Percentiles rank a stretch among this genome's conserved stretches.
Evolutionary conservation across 1,140 invertebrate genomes (phyloP).

Genomic region (Conus betulinus): DNA sequence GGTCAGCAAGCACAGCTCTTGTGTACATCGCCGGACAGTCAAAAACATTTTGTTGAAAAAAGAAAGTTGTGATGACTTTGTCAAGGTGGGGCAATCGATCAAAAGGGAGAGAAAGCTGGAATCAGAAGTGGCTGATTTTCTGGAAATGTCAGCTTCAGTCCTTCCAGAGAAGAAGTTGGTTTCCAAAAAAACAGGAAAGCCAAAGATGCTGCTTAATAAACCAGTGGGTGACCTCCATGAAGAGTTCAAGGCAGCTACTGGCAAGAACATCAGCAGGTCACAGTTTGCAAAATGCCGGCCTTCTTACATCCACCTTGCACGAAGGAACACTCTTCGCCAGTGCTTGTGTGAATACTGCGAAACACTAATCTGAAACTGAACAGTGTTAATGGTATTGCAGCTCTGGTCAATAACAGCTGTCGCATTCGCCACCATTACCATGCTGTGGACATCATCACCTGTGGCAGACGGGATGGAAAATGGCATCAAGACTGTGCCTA

Average conservation of each 20-base stretch:
- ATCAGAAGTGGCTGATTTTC: neutral
- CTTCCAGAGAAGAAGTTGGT: neutral
- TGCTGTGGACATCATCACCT: neutral
- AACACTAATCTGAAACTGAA: neutral
- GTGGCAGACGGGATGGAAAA: neutral
- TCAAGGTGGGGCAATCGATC: neutral
- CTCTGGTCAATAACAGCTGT: neutral
- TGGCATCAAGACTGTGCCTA: neutral
- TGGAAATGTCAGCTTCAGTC: neutral
- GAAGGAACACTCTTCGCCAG: neutral
- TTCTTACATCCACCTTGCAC: neutral
- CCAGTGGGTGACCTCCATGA: neutral
- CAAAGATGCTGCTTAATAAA: neutral
- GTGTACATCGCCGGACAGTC: neutral
- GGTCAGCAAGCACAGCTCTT: neutral
- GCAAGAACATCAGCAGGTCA: neutral
- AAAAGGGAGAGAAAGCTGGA: neutral
- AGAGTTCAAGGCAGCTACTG: neutral
- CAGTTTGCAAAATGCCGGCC: neutral
- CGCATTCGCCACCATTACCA: neutral
- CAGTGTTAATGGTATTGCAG: neutral
- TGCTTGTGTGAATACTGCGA: slow-evolving; percentile 3
- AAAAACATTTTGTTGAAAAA: no score
- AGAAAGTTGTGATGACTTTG: neutral
- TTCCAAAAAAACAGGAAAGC: neutral